Evolutionary conservation across 1,140 invertebrate species (phyloP).

Genomic region (Drosophila parabipectinata): DNA sequence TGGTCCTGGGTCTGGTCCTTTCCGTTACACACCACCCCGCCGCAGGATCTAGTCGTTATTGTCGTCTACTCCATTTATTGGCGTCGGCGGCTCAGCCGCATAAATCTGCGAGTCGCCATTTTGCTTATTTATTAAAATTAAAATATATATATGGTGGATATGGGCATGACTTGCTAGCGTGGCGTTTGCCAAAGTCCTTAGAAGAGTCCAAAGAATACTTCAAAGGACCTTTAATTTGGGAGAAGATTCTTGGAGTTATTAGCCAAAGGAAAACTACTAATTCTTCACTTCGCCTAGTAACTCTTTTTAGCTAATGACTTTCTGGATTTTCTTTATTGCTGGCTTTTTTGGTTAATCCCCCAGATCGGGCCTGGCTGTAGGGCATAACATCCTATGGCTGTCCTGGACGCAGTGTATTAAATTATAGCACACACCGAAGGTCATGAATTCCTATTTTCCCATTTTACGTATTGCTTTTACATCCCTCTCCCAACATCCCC

Average conservation of each 20-base stretch:
- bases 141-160: constrained; percentile 40
- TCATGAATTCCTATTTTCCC: constrained; percentile 80
- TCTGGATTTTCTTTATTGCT: constrained; percentile 18
- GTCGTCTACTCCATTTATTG: constrained; percentile 68
- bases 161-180: neutral
- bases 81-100: constrained; percentile 48
- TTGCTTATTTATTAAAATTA: constrained; percentile 80
- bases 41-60: constrained; percentile 39
- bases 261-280: too few relatives aligned
- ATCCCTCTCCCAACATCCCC: constrained; percentile 8
- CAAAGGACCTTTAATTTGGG: neutral
- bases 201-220: too few relatives aligned
- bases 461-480: constrained; percentile 77
- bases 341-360: constrained; percentile 21
- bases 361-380: constrained; percentile 20
- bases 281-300: neutral
- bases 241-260: neutral
- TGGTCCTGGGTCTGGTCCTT: neutral
- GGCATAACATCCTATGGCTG: constrained; percentile 53
- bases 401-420: constrained; percentile 71
- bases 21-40: neutral
- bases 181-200: too few relatives aligned
- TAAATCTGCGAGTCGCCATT: constrained; percentile 73
- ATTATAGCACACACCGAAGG: constrained; percentile 80
- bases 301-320: constrained; percentile 41